phyloP scores from a whole-genome alignment of 1,140 invertebrate species.

The Megalopta genalis region DNA sequence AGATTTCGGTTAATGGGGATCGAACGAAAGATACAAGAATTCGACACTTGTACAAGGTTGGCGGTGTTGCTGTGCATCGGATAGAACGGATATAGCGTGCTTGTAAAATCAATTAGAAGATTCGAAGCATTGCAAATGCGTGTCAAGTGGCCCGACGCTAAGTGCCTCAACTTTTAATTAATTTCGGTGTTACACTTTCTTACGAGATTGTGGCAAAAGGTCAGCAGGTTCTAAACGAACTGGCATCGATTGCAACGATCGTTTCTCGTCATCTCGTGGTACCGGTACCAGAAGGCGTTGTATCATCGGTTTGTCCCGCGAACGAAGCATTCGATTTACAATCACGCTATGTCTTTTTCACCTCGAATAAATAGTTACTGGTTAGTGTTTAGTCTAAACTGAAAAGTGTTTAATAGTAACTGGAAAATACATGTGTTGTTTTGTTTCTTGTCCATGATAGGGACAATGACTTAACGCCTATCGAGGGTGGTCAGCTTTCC shows the following conservation, averaged over 20 bases:
- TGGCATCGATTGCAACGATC: background rate
- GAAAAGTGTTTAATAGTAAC: conserved; percentile 33
- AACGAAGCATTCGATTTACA: background rate
- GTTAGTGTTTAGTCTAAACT: conserved; percentile 33
- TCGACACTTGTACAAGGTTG: background rate
- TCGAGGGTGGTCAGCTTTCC: conserved; percentile 80
- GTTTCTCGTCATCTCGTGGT: background rate
- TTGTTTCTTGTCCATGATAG: conserved; percentile 73
- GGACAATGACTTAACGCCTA: conserved; percentile 80
- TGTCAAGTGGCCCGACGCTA: too few species aligned
- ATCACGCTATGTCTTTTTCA: background rate
- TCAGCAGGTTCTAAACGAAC: background rate
- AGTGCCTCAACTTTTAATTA: too few species aligned
- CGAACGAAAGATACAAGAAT: background rate
- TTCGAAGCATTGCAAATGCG: too few species aligned
- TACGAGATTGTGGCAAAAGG: too few species aligned
- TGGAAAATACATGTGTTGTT: conserved; percentile 56
- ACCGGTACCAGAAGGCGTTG: too few species aligned
- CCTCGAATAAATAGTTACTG: background rate
- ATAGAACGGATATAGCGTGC: background rate
- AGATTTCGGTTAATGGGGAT: background rate
- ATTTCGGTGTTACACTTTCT: too few species aligned
- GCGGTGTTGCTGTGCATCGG: background rate
- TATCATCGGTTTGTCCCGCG: too few species aligned
- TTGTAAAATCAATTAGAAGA: background rate